Conservation (phyloP, 2,797 vertebrate genomes). For the Takifugu ocellatus region DNA sequence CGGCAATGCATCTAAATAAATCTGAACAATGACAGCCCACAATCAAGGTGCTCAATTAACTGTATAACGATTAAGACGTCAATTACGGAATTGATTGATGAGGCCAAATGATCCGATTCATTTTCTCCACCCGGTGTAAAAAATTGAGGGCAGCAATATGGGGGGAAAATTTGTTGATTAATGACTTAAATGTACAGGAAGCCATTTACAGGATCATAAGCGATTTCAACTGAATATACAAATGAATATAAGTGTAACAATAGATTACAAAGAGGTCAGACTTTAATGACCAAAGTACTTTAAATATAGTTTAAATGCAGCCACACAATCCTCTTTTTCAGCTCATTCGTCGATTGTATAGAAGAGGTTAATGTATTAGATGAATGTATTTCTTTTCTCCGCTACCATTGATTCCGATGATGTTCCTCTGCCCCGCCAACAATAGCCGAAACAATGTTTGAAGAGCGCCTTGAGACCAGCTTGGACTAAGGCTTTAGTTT, state of each 20-base stretch:
- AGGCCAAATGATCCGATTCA: constrained; percentile 89
- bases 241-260: background rate
- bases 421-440: constrained; percentile 65
- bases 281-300: background rate
- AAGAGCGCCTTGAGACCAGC: constrained; percentile 73
- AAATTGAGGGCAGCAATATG: constrained; percentile 75
- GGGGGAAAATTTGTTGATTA: constrained; percentile 81
- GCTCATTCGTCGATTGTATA: constrained; percentile 33
- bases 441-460: constrained; percentile 71
- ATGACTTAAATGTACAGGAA: constrained; percentile 74
- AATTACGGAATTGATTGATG: constrained; percentile 96
- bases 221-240: constrained; percentile 23
- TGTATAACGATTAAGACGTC: constrained; percentile 94
- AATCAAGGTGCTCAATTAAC: constrained; percentile 91
- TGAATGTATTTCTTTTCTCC: constrained; percentile 59
- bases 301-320: background rate
- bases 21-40: constrained; percentile 79
- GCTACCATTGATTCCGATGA: constrained; percentile 58
- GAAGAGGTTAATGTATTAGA: constrained; percentile 56
- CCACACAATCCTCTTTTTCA: constrained; percentile 5
- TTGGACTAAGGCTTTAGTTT: constrained; percentile 71
- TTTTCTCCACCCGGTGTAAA: constrained; percentile 87
- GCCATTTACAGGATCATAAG: constrained; percentile 45
- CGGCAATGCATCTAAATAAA: constrained; percentile 60
- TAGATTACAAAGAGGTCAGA: background rate